phyloP scores from a whole-genome alignment of 2,113 vertebrate genomes.

The Carassius carassius region DNA sequence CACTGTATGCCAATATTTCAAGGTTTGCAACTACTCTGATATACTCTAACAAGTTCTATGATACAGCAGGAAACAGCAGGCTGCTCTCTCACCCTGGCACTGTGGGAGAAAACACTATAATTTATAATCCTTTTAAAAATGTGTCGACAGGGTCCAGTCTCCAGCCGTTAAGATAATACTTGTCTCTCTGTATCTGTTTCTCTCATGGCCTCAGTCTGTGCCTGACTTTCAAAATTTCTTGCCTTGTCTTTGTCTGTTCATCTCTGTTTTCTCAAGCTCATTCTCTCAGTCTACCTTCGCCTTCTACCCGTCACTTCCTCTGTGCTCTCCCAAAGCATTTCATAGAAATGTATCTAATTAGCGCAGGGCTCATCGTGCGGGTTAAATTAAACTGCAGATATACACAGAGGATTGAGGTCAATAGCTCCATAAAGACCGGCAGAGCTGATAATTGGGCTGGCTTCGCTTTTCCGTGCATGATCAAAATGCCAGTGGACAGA shows the following conservation, averaged over 20 bases:
- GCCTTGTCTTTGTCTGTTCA: conserved; percentile 8
- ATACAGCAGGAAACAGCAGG: background rate
- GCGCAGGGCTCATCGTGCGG: conserved; percentile 62
- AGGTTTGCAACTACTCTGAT: background rate
- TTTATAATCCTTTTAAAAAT: conserved; percentile 51
- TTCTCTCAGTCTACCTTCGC: background rate
- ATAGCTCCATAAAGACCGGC: conserved; percentile 68
- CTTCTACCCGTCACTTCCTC: conserved; percentile 11
- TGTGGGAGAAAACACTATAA: conserved; percentile 45
- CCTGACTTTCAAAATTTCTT: background rate
- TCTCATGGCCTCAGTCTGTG: background rate
- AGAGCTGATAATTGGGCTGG: conserved; percentile 72
- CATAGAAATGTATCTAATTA: conserved; percentile 76
- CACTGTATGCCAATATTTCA: background rate
- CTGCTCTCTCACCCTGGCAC: conserved; percentile 18
- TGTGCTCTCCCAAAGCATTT: conserved; percentile 58
- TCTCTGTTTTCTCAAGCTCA: conserved; percentile 9
- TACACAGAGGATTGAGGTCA: conserved; percentile 74
- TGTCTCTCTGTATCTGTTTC: conserved; percentile 19
- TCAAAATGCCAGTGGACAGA: conserved; percentile 71
- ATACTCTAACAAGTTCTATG: background rate
- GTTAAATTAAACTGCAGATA: conserved; percentile 78
- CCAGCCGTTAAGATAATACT: conserved; percentile 49
- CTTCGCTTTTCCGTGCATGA: conserved; percentile 61
- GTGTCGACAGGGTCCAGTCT: conserved; percentile 45